Evolutionary conservation across 2,797 vertebrate species (phyloP).

Genomic region (Sorex maritimensis): DNA sequence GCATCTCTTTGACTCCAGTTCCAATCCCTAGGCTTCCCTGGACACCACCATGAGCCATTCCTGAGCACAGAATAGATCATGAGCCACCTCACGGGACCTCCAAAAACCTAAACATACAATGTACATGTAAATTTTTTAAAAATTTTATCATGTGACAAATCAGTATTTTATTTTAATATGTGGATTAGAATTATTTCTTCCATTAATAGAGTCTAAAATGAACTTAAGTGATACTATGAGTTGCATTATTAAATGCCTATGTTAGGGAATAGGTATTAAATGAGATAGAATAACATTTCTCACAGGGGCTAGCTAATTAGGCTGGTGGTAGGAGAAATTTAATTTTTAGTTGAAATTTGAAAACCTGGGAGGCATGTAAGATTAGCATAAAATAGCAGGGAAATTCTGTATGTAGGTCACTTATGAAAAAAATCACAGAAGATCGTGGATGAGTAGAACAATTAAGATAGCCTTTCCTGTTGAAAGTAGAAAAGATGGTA

Average conservation of each 20-base stretch:
- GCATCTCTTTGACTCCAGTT: too few species aligned
- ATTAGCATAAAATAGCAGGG: conserved; percentile 52
- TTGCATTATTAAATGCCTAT: conserved; percentile 56
- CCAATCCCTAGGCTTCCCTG: too few species aligned
- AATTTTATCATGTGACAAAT: too few species aligned
- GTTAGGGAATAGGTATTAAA: conserved; percentile 24
- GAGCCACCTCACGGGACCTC: too few species aligned
- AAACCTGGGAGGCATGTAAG: conserved; percentile 60
- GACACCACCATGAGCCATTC: too few species aligned
- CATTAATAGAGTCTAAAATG: too few species aligned
- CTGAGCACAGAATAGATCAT: too few species aligned
- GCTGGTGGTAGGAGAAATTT: conserved; percentile 60
- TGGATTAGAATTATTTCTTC: too few species aligned
- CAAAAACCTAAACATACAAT: too few species aligned
- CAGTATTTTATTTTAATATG: too few species aligned
- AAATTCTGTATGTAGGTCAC: conserved; percentile 67
- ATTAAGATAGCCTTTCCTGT: conserved; percentile 17
- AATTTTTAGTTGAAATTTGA: conserved; percentile 69
- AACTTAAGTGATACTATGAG: too few species aligned
- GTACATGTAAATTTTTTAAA: too few species aligned
- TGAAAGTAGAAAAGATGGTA: background rate
- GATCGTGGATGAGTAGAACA: background rate
- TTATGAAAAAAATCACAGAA: conserved; percentile 38
- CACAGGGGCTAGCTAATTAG: conserved; percentile 53
- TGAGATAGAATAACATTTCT: conserved; percentile 28